Base-by-base conservation (phyloP, 35 echinoderm and acorn worm species). In the Ptychodera flava region DNA sequence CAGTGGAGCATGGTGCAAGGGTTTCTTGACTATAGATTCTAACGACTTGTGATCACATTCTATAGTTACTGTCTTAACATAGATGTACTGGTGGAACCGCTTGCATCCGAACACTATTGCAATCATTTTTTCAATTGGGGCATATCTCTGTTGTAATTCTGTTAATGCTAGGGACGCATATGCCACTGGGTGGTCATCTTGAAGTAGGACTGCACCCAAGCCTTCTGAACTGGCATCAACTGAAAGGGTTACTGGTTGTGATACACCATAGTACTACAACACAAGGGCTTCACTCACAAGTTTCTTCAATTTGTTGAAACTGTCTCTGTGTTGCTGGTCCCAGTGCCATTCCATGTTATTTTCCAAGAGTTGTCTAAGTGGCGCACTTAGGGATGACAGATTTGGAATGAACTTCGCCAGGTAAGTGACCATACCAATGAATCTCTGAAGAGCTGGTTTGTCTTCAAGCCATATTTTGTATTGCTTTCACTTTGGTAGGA, bases 131-230 rank as follows among this genome's bases (percentile, higher is more conserved):
- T 92, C 91, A 34, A 89, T 93, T 33, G 86, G 87, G 1, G 87
- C 88, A 86, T 93, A 93, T 14, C 91, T 34, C 83, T 79, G 82
- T 33, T 95, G 90, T 29, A 88, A 80, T 32, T 32, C 76, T 1
- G 85, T 93, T 87, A 93, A 81, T 15, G 94, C 91, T 37, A 88
- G 84, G 14, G 88, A 92, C 12, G 94, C 88, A n/a, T n/a, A n/a
- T n/a, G n/a, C n/a, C n/a, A n/a, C n/a, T n/a, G n/a, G n/a, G n/a
- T n/a, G n/a, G n/a, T n/a, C n/a, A n/a, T n/a, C n/a, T n/a, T n/a
- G n/a, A n/a, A n/a, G n/a, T n/a, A n/a, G n/a, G n/a, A n/a, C n/a
- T n/a, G n/a, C n/a, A n/a, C n/a, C n/a, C n/a, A n/a, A n/a, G n/a
- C n/a, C n/a, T n/a, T n/a, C n/a, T n/a, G n/a, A n/a, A n/a, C n/a